Conservation (phyloP, 2,113 vertebrate genomes). For the Crotophaga sulcirostris region DNA sequence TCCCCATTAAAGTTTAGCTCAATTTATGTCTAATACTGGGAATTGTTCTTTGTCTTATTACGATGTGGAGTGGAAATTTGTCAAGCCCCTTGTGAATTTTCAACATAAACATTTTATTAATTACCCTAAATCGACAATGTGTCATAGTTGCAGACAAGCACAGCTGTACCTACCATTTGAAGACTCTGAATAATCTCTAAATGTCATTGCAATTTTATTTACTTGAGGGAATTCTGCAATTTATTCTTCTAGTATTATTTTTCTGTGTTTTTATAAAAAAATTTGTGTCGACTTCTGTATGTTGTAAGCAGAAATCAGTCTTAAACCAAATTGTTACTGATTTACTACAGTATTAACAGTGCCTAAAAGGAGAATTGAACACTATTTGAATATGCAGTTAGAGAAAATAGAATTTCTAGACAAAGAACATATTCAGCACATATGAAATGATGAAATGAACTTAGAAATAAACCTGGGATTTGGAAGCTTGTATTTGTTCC, state of each 20-base stretch:
- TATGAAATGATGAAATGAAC: not conserved
- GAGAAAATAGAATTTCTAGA: not conserved
- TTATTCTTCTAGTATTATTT: not conserved
- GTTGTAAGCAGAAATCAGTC: not conserved
- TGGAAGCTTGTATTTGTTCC: not conserved
- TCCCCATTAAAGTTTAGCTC: not conserved
- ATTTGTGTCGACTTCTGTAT: fast-evolving
- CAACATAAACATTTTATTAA: not conserved
- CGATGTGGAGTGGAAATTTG: not conserved
- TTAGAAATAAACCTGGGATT: not conserved
- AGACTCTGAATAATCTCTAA: not conserved
- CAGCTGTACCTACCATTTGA: not conserved
- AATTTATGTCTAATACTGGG: not conserved
- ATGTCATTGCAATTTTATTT: not conserved
- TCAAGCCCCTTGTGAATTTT: not conserved
- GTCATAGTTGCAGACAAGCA: not conserved
- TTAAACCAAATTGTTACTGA: not conserved
- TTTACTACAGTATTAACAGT: not conserved
- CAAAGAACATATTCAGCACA: not conserved
- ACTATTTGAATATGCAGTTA: not conserved
- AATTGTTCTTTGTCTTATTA: not conserved
- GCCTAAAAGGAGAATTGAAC: not conserved
- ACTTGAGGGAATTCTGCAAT: not conserved
- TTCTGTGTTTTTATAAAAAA: not conserved
- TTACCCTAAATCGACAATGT: not conserved